A percentile compares a stretch with the other conserved stretches of the same genome.
These are phyloP conservation scores for Hapalemur alaotrensis DNA, from an alignment of 2,797 vertebrate species.

Conservation along the genomic window DNA sequence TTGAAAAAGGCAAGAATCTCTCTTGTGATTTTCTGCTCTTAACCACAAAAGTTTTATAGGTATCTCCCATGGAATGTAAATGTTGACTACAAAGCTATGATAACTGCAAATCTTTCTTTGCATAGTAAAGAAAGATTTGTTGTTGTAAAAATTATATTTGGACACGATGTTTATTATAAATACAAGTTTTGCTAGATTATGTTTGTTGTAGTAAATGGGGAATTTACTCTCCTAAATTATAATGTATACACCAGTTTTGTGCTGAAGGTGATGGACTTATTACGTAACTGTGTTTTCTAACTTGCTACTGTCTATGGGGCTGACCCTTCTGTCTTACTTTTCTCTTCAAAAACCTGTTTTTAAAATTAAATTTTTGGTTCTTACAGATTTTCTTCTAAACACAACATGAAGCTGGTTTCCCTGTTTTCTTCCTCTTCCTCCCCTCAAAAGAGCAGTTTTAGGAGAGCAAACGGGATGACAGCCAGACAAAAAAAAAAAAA, in stretches of 20 bases:
- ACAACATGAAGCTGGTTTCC: not conserved
- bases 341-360: not conserved
- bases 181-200: slow-evolving; percentile 42
- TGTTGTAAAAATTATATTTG: slow-evolving; percentile 39
- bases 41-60: slow-evolving; percentile 68
- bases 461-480: not conserved
- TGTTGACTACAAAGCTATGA: slow-evolving; percentile 53
- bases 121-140: too few relatives aligned
- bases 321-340: not conserved
- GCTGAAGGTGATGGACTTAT: not conserved
- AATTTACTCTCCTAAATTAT: not conserved
- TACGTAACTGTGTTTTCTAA: not conserved
- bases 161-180: slow-evolving; percentile 47
- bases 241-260: not conserved
- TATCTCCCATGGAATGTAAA: slow-evolving; percentile 73
- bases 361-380: slow-evolving; percentile 7
- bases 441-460: not conserved
- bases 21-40: slow-evolving; percentile 66
- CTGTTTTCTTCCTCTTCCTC: not conserved
- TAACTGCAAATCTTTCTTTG: slow-evolving; percentile 36
- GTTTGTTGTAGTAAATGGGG: not conserved
- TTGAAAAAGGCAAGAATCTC: slow-evolving; percentile 75
- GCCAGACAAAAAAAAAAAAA: not conserved
- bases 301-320: not conserved
- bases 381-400: not conserved